Percentiles rank a stretch among this genome's conserved stretches.
Evolutionary conservation across 2,888 invertebrate species (phyloP).

Genomic region (Dendrolimus houi): DNA sequence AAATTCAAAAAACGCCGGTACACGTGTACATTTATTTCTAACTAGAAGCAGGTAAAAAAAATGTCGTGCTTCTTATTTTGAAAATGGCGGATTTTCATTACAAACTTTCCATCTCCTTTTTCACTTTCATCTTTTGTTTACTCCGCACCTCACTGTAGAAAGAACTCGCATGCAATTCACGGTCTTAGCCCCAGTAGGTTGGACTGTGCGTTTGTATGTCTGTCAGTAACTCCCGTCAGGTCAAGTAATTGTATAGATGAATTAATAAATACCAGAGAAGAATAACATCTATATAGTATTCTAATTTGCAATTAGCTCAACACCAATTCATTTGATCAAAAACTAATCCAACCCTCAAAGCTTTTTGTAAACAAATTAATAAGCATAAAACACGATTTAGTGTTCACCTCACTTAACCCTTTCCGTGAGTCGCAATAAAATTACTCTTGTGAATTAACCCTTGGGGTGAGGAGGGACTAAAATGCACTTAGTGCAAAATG

Average conservation of each 20-base stretch:
- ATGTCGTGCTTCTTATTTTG: too few relatives aligned
- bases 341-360: slow-evolving; percentile 15
- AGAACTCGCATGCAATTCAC: too few relatives aligned
- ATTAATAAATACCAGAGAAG: slow-evolving; percentile 5
- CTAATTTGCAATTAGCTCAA: slow-evolving; percentile 4
- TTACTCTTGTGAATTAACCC: slow-evolving; percentile 54
- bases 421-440: slow-evolving; percentile 45
- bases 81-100: too few relatives aligned
- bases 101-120: too few relatives aligned
- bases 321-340: slow-evolving; percentile 7
- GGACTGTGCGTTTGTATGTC: too few relatives aligned
- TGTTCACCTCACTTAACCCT: slow-evolving; percentile 57
- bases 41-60: too few relatives aligned
- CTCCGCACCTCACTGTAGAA: too few relatives aligned
- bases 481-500: slow-evolving; percentile 33
- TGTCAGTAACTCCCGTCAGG: too few relatives aligned
- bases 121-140: too few relatives aligned
- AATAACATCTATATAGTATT: slow-evolving; percentile 5
- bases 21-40: too few relatives aligned
- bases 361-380: slow-evolving; percentile 61
- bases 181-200: too few relatives aligned
- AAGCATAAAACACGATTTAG: slow-evolving; percentile 62
- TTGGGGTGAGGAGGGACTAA: slow-evolving; percentile 23
- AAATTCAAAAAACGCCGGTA: too few relatives aligned
- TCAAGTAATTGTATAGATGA: not conserved